Percentiles rank a stretch among this genome's conserved stretches.
Evolutionary conservation across 35 echinoderm and acorn worm species (phyloP).

Genomic region (Patiria miniata): DNA sequence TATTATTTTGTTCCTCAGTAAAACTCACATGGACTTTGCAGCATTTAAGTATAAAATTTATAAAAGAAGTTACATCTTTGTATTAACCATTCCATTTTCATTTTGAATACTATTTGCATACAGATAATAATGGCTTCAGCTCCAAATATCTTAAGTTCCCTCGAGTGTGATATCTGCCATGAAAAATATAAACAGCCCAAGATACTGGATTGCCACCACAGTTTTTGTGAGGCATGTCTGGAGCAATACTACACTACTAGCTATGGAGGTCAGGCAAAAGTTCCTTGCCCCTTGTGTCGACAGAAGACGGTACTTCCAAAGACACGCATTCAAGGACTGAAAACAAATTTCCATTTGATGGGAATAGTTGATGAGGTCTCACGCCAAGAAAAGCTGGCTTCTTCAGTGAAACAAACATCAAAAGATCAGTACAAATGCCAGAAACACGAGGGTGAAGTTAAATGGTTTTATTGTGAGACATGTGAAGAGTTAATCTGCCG

Average conservation of each 20-base stretch:
- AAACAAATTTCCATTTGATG: not conserved
- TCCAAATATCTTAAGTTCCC: not conserved
- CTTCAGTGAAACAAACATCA: too few species aligned
- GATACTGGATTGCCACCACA: slow-evolving; percentile 3
- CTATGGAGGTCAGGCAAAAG: not conserved
- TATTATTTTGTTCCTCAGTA: too few species aligned
- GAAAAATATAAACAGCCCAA: not conserved
- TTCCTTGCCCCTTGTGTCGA: slow-evolving; percentile 12
- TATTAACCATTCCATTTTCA: too few species aligned
- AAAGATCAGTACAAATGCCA: not conserved
- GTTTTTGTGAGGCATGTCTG: slow-evolving; percentile 17
- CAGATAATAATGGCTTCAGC: not conserved
- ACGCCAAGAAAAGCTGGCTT: not conserved
- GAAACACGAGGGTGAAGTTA: not conserved
- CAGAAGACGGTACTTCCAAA: not conserved
- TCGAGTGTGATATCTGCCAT: not conserved
- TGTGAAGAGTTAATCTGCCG: slow-evolving; percentile 19
- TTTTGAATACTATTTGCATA: not conserved
- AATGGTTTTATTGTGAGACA: slow-evolving; percentile 10
- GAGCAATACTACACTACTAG: not conserved
- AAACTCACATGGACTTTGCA: too few species aligned
- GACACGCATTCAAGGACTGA: not conserved
- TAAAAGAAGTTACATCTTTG: too few species aligned
- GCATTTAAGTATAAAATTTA: too few species aligned
- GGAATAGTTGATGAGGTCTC: not conserved